These are phyloP conservation scores for Macaria notata DNA, from an alignment of 2,888 invertebrate species.

Conservation along the genomic window DNA sequence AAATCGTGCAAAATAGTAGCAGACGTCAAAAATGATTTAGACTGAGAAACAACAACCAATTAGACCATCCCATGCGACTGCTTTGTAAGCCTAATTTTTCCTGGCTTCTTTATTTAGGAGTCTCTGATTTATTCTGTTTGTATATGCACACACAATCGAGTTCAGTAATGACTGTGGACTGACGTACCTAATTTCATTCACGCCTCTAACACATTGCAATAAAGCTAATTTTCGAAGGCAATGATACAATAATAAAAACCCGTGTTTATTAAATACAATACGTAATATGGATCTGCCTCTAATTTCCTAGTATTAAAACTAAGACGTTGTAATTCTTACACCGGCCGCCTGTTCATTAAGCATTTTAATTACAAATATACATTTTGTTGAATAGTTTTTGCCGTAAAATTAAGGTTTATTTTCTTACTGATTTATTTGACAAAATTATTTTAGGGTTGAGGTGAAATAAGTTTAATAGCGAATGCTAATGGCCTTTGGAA, in stretches of 20 bases:
- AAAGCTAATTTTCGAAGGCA: neutral
- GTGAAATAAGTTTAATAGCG: too few relatives aligned
- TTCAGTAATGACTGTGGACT: slow-evolving; percentile 4
- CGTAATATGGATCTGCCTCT: slow-evolving; percentile 10
- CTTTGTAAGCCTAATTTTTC: too few relatives aligned
- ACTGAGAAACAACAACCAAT: too few relatives aligned
- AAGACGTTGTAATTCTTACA: slow-evolving; percentile 12
- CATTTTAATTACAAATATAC: slow-evolving; percentile 4
- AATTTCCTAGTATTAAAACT: slow-evolving; percentile 18
- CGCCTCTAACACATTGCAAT: slow-evolving; percentile 11
- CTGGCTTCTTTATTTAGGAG: too few relatives aligned
- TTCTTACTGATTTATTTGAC: too few relatives aligned
- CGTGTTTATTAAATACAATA: slow-evolving; percentile 7
- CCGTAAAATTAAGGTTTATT: too few relatives aligned
- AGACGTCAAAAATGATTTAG: too few relatives aligned
- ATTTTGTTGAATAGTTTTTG: neutral
- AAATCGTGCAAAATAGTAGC: too few relatives aligned
- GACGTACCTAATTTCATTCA: neutral
- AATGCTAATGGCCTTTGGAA: too few relatives aligned
- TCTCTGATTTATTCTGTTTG: too few relatives aligned
- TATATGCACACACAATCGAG: slow-evolving; percentile 4
- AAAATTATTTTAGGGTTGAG: too few relatives aligned
- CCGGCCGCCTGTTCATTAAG: neutral
- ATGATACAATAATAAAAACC: slow-evolving; percentile 4
- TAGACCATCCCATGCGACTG: too few relatives aligned